These are phyloP conservation scores for Aldabrachelys gigantea DNA, from an alignment of 2,113 vertebrate genomes.

Conservation along the genomic window DNA sequence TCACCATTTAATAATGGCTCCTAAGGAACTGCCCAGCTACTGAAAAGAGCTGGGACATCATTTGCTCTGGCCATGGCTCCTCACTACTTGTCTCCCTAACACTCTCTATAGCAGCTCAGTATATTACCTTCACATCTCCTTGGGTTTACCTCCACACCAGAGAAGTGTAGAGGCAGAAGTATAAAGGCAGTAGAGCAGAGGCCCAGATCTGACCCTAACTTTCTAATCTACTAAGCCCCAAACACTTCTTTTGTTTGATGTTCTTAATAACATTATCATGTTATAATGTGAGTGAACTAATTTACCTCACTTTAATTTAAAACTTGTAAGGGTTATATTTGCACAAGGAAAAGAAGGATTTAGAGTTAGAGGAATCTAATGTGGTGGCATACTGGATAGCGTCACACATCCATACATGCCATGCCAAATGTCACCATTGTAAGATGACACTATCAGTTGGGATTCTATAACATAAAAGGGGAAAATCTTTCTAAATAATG, in stretches of 20 bases:
- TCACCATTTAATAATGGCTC: neutral
- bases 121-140: neutral
- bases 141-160: neutral
- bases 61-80: neutral
- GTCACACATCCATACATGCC: neutral
- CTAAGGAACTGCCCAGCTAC: neutral
- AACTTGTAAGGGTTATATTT: fast-evolving
- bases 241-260: neutral
- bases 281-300: fast-evolving
- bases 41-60: neutral
- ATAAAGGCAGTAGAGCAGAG: neutral
- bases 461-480: neutral
- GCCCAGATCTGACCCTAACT: neutral
- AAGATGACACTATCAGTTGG: neutral
- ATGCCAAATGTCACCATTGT: neutral
- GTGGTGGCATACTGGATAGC: neutral
- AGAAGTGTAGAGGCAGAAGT: neutral
- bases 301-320: neutral
- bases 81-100: neutral
- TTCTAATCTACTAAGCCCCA: neutral
- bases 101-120: neutral
- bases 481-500: slow-evolving; percentile 9
- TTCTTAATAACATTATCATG: neutral
- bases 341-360: neutral
- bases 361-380: neutral